A percentile compares a stretch with the other conserved stretches of the same genome.
phyloP scores from a whole-genome alignment of 2,797 vertebrate genomes.

The Dermochelys coriacea region DNA sequence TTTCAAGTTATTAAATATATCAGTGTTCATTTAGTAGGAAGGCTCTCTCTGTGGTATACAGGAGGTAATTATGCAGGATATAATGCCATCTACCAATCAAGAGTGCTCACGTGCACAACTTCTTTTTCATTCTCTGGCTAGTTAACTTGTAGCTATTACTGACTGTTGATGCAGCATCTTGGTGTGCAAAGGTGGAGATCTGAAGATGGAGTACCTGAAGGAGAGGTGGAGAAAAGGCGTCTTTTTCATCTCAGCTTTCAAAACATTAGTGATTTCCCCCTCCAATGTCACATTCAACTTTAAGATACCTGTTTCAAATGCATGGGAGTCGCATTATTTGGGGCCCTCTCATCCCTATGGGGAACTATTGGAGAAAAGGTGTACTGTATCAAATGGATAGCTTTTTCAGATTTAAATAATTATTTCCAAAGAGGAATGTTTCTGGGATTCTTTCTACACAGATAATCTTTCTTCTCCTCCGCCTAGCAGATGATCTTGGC shows the following conservation, averaged over 20 bases:
- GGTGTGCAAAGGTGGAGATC: background rate
- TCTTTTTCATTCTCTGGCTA: rapidly evolving
- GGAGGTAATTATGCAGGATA: background rate
- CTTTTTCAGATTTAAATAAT: slow-evolving; percentile 50
- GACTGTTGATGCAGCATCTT: background rate
- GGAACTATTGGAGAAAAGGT: slow-evolving; percentile 61
- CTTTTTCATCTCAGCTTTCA: background rate
- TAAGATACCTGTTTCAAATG: background rate
- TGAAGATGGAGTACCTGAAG: background rate
- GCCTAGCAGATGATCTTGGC: slow-evolving; percentile 22
- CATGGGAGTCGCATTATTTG: background rate
- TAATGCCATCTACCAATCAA: rapidly evolving
- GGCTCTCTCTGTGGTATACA: background rate
- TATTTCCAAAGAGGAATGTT: slow-evolving; percentile 35
- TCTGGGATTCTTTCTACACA: background rate
- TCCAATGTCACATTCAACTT: background rate
- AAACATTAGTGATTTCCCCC: rapidly evolving
- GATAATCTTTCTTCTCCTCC: slow-evolving; percentile 24
- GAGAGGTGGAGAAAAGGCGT: background rate
- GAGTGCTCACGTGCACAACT: background rate
- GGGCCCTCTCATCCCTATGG: slow-evolving; percentile 46
- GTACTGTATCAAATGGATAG: slow-evolving; percentile 38
- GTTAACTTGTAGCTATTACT: background rate
- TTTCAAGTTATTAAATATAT: slow-evolving; percentile 71
- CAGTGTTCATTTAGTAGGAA: slow-evolving; percentile 41